phyloP scores from a whole-genome alignment of 1,140 invertebrate genomes.

The Teleogryllus occipitalis region DNA sequence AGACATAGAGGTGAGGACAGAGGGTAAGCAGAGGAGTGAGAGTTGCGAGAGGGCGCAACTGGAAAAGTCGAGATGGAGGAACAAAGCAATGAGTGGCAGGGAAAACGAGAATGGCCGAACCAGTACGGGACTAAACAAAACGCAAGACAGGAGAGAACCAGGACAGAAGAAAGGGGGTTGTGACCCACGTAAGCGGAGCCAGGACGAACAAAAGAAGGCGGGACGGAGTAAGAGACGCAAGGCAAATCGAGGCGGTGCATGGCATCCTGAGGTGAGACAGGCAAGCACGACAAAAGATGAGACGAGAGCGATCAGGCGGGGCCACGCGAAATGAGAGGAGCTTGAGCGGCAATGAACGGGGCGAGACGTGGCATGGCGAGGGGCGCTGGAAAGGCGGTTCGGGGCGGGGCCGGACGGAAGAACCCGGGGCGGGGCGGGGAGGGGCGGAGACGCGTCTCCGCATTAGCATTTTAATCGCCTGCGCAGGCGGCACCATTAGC shows the following conservation, averaged over 20 bases:
- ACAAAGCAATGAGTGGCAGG: background rate
- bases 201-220: background rate
- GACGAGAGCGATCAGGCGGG: background rate
- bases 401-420: background rate
- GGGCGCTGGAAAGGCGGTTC: background rate
- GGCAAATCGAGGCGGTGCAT: background rate
- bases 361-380: background rate
- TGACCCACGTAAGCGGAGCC: background rate
- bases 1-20: too few relatives aligned
- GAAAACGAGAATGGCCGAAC: background rate
- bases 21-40: background rate
- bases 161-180: background rate
- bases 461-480: too few relatives aligned
- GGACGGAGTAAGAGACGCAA: background rate
- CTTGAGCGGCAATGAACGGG: background rate
- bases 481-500: too few relatives aligned
- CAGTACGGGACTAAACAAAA: background rate
- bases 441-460: too few relatives aligned
- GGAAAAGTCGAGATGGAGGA: background rate
- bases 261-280: background rate
- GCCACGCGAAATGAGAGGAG: background rate
- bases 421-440: background rate
- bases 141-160: background rate
- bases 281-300: background rate
- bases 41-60: too few relatives aligned